Evolutionary conservation across 1,140 invertebrate genomes (phyloP).

Genomic region (Scaptomyza hsui): DNA sequence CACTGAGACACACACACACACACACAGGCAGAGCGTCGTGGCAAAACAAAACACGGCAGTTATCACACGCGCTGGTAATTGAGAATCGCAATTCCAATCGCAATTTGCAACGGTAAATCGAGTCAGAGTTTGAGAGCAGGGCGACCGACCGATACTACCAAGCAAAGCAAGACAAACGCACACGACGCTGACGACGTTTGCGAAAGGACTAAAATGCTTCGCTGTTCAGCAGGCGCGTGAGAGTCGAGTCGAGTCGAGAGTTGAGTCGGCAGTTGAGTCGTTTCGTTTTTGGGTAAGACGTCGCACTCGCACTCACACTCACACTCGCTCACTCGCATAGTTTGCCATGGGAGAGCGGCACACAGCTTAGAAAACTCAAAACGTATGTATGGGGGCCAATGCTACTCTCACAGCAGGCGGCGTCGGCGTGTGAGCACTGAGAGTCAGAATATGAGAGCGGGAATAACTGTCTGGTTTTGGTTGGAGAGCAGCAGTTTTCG

Average conservation of each 20-base stretch:
- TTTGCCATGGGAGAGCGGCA: conserved; percentile 41
- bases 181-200: conserved; percentile 77
- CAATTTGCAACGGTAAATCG: conserved; percentile 51
- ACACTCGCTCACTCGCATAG: conserved; percentile 12
- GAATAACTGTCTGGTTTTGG: conserved; percentile 4
- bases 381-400: conserved; percentile 41
- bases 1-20: conserved; percentile 19
- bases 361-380: conserved; percentile 51
- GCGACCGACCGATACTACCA: conserved; percentile 5
- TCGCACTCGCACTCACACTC: conserved; percentile 50
- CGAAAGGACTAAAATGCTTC: conserved; percentile 72
- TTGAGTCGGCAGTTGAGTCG: conserved; percentile 31
- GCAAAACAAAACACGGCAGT: conserved; percentile 49
- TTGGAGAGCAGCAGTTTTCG: conserved; percentile 8
- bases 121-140: conserved; percentile 35
- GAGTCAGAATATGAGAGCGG: conserved; percentile 25
- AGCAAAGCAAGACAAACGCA: conserved; percentile 48
- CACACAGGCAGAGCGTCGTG: too few relatives aligned
- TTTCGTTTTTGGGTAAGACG: conserved; percentile 70
- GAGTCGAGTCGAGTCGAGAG: conserved; percentile 49
- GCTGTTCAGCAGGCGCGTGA: conserved; percentile 52
- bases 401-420: conserved; percentile 48
- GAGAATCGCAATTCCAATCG: conserved; percentile 43
- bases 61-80: conserved; percentile 52
- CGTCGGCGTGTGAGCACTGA: conserved; percentile 69